These are phyloP conservation scores for Campopleginae sp. DNA, from an alignment of 2,888 invertebrate genomes.

Conservation along the genomic window DNA sequence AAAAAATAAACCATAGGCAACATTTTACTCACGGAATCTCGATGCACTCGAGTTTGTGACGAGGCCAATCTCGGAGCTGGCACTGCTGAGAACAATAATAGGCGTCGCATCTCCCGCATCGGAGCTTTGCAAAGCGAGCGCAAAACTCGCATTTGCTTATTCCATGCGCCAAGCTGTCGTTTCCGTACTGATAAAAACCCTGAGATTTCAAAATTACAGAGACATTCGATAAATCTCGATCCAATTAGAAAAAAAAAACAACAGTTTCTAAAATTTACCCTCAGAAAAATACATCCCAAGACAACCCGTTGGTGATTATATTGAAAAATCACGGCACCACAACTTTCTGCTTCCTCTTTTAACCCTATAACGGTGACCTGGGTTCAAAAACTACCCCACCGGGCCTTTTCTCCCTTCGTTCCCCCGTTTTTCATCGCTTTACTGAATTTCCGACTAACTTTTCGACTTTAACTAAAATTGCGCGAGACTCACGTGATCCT, in stretches of 20 bases:
- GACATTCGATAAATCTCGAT: not conserved
- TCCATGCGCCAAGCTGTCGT: constrained; percentile 66
- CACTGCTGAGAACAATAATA: constrained; percentile 79
- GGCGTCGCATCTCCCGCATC: constrained; percentile 74
- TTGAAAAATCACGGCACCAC: too few species aligned
- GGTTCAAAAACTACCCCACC: too few species aligned
- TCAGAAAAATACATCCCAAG: too few species aligned
- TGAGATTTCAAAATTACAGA: constrained; percentile 45
- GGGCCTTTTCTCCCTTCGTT: too few species aligned
- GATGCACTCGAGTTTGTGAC: constrained; percentile 76
- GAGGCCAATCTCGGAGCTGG: constrained; percentile 78
- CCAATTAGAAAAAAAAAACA: not conserved
- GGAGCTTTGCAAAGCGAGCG: constrained; percentile 60
- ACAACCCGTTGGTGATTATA: too few species aligned
- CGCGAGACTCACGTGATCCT: too few species aligned
- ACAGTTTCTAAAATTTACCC: too few species aligned
- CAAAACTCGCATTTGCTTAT: constrained; percentile 70
- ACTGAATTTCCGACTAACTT: too few species aligned
- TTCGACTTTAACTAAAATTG: too few species aligned
- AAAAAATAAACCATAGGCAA: too few species aligned
- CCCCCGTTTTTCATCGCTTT: too few species aligned
- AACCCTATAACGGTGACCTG: too few species aligned
- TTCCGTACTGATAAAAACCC: constrained; percentile 76
- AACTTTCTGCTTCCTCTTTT: not conserved
- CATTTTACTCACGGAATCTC: constrained; percentile 75